Base-by-base conservation (phyloP, 2,113 vertebrate genomes). In the Nothocercus julius region DNA sequence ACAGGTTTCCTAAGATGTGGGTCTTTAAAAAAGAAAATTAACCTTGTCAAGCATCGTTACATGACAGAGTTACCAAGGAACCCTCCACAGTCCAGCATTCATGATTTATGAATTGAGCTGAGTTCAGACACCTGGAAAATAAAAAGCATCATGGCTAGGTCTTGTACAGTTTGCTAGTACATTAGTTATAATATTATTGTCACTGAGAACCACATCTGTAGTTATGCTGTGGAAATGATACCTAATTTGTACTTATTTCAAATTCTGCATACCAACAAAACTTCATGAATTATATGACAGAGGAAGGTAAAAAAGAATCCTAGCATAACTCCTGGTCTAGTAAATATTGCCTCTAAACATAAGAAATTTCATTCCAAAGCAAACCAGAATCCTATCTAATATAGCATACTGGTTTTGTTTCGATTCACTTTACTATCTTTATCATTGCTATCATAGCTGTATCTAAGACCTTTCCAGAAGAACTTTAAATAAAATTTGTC, bases 81-180 rank as follows among this genome's bases (percentile, higher is more conserved):
- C 12, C 13, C 49, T 95, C 63, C 19, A 51, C 72, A 94, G 72
- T 93, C 82, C 72, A 94, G 44, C 82, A 67, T 58, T 69, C 28
- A 83, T 97, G 94, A 97, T 96, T 97, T 93, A 97, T 96, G 75
- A 94, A 91, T 91, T 78, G 82, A 94, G 63, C 72, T 85, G 77
- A 91, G 78, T 91, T 97, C 92, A 95, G 95, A 97, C 90, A 95
- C 90, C 88, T 97, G 94, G 94, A 96, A 97, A 96, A 97, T 93
- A 92, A 95, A 94, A 95, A 95, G 40, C 70, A 66, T 90, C 36
- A 0, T 94, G 70, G 70, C 90, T 89, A 81, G 94, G 75, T 92
- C 96, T 89, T 95, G 74, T 87, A 73, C 53, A 67, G 82, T 90
- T 96, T 91, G 24, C 67, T 91, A 94, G 83, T 86, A 96, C 85